These are phyloP conservation scores for Megaptera novaeangliae DNA, from an alignment of 2,113 vertebrate species.

Conservation along the genomic window DNA sequence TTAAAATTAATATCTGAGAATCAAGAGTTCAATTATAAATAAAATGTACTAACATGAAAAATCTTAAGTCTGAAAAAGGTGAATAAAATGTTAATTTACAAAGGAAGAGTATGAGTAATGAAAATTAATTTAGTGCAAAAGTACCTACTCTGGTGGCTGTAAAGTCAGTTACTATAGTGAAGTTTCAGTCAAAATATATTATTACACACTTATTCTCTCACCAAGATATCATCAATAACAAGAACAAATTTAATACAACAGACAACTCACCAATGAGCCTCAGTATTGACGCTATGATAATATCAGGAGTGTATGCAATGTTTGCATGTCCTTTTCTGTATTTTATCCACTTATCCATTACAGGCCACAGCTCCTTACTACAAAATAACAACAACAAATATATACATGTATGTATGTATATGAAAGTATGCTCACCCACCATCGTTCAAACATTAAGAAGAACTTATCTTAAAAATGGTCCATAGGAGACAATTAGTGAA, in stretches of 20 bases:
- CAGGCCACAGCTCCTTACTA: conserved; percentile 94
- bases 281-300: conserved; percentile 86
- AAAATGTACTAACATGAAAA: not conserved
- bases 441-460: not conserved
- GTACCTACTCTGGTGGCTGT: not conserved
- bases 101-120: not conserved
- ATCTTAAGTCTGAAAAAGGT: not conserved
- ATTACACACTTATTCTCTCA: too few relatives aligned
- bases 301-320: conserved; percentile 78
- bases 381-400: not conserved
- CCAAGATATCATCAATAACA: not conserved
- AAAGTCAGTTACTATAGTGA: not conserved
- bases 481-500: not conserved
- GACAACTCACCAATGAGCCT: conserved; percentile 90
- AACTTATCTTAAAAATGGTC: not conserved
- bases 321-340: conserved; percentile 83
- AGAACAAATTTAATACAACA: too few relatives aligned
- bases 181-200: not conserved
- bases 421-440: not conserved
- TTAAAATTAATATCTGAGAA: not conserved
- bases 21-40: not conserved
- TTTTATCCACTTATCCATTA: conserved; percentile 93
- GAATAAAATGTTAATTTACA: not conserved
- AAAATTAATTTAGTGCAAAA: not conserved
- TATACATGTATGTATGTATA: fast-evolving